A percentile compares a stretch with the other conserved stretches of the same genome.
These are phyloP conservation scores for Arizona elegans DNA, from an alignment of 2,113 vertebrate species.

Conservation along the genomic window DNA sequence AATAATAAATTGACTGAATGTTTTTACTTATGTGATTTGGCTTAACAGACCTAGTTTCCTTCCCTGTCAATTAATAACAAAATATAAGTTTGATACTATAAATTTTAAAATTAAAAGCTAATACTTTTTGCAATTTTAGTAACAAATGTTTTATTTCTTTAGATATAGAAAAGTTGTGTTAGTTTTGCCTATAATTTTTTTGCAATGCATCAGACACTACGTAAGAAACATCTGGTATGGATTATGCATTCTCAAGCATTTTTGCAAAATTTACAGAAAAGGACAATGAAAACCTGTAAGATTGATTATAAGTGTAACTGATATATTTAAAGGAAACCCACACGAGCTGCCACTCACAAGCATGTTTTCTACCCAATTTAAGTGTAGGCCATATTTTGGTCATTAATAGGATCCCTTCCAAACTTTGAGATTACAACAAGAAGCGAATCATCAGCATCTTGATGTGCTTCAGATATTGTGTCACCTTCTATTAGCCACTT, in stretches of 20 bases:
- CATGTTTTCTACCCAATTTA: not conserved
- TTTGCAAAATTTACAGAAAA: not conserved
- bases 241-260: not conserved
- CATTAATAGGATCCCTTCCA: not conserved
- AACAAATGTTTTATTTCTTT: not conserved
- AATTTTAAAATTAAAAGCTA: not conserved
- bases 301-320: not conserved
- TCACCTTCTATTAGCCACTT: not conserved
- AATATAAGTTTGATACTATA: not conserved
- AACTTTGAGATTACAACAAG: not conserved
- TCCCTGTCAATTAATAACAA: not conserved
- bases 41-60: not conserved
- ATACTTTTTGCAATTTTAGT: not conserved
- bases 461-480: not conserved
- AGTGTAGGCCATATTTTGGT: not conserved
- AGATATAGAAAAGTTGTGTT: not conserved
- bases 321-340: not conserved
- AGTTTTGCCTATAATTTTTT: not conserved
- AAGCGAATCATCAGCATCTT: not conserved
- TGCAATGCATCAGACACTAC: not conserved
- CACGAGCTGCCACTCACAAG: not conserved
- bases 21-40: not conserved
- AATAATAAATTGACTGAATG: not conserved
- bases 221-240: not conserved
- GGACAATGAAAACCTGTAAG: not conserved